Base-by-base conservation (phyloP, 2,888 invertebrate species). In the Cryptus armator region DNA sequence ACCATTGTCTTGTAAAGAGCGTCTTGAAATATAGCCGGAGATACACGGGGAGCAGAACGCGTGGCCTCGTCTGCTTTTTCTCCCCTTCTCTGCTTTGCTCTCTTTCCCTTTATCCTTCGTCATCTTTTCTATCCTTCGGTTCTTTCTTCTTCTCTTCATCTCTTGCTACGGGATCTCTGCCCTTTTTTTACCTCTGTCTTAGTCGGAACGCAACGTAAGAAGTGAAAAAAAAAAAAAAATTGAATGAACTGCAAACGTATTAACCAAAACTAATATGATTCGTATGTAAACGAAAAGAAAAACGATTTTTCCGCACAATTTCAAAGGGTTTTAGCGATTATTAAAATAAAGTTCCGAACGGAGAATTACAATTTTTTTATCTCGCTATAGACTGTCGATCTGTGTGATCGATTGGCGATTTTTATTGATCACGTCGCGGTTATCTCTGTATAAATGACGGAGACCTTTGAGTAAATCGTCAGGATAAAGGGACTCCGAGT, bases 1-100 rank as follows among this genome's bases (percentile, higher is more conserved):
- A 91, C 91, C 92, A 92, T 92, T 92, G 92, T 92, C 92, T 92
- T 92, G 92, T 92, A 91, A 92, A 91, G 89, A 89, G 89, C 90
- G 89, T 87, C 71, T 88, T 92, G 89, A 91, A 92, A 91, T 92
- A 92, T 92, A 87, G 90, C 90, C 88, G 88, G 81, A 91, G 91
- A 92, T 92, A 92, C 89, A 90, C 88, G 90, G 86, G 89, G 87
- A 84, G 66, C 82, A 44, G 66, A 84, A 56, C 77, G 64, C 81
- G 62, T 83, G 81, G 86, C 82, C 59, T 72, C 66, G 75, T 83
- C 71, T 81, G 84, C 78, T 84, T 75, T 37, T 84, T 84, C 76
- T 48, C 46, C 67, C 68, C 71, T 70, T 75, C 72, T 56, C 71
- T 43, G 24, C 44, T 53, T 70, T 67, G 84, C 62, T 80, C 77